Evolutionary conservation across 2,888 invertebrate species (phyloP).

Genomic region (Orthosia gracilis): DNA sequence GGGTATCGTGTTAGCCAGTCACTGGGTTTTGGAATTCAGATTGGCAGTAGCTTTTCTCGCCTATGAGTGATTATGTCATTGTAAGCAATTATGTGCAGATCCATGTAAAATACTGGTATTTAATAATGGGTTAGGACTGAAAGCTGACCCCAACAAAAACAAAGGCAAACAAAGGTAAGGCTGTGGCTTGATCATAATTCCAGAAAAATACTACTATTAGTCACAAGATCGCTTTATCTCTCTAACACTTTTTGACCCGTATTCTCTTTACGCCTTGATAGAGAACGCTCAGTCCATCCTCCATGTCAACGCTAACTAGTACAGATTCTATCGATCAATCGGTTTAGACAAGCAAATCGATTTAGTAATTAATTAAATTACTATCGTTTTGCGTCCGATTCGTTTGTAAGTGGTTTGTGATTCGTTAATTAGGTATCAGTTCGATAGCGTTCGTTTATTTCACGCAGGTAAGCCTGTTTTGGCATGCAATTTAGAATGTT

Average conservation of each 20-base stretch:
- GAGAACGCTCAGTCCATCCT: constrained; percentile 1
- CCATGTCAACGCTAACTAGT: not conserved
- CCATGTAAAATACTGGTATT: no score
- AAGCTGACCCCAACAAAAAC: no score
- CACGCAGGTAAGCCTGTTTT: constrained; percentile 22
- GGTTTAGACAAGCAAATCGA: constrained; percentile 51
- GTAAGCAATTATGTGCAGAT: no score
- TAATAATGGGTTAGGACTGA: no score
- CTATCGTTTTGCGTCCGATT: constrained; percentile 43
- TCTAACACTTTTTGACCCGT: not conserved
- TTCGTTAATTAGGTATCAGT: constrained; percentile 48
- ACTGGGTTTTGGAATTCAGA: no score
- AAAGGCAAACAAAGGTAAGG: no score
- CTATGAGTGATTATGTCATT: no score
- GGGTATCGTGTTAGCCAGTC: no score
- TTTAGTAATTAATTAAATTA: constrained; percentile 56
- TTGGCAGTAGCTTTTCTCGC: no score
- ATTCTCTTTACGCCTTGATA: not conserved
- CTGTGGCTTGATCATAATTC: no score
- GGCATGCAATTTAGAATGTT: constrained; percentile 21
- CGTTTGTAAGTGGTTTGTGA: constrained; percentile 38
- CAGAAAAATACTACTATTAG: not conserved
- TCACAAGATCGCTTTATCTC: not conserved
- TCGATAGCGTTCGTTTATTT: constrained; percentile 31
- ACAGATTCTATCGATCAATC: constrained; percentile 54